Evolutionary conservation across 2,888 invertebrate genomes (phyloP).

Genomic region (Lordiphosa andalusiaca): DNA sequence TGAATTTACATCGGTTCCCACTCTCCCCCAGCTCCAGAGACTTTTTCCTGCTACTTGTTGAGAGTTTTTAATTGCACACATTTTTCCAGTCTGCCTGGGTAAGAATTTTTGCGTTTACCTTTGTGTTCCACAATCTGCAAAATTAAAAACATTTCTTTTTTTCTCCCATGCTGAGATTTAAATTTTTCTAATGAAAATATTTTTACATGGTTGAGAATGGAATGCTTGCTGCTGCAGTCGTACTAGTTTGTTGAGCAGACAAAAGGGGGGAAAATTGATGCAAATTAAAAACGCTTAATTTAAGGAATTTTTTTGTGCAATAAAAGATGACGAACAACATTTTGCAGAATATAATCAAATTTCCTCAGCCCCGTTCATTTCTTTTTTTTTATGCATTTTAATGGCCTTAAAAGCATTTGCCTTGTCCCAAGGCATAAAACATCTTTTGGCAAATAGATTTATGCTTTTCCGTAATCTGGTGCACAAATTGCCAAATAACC

Average conservation of each 20-base stretch:
- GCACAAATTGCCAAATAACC: constrained; percentile 28
- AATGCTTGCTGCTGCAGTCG: no score
- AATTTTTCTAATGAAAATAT: constrained; percentile 30
- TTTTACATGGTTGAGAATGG: constrained; percentile 14
- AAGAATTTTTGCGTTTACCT: constrained; percentile 24
- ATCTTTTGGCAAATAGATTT: constrained; percentile 56
- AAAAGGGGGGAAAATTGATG: no score
- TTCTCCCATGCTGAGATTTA: constrained; percentile 11
- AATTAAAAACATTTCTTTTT: constrained; percentile 27
- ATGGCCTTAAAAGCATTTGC: constrained; percentile 4
- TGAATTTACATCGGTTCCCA: constrained; percentile 41
- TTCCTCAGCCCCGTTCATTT: no score
- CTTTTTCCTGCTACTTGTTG: constrained; percentile 11
- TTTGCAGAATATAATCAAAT: no score
- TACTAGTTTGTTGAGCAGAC: no score
- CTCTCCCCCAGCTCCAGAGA: neutral
- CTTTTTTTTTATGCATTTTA: no score
- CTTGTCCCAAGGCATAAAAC: constrained; percentile 8
- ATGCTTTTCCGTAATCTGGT: constrained; percentile 57
- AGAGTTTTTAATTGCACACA: constrained; percentile 45
- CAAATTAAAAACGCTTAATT: no score
- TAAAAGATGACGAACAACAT: no score
- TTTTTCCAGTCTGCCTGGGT: constrained; percentile 31
- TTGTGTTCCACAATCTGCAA: constrained; percentile 21
- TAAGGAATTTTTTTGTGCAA: no score